Conservation (phyloP, 1,140 invertebrate genomes). For the Papilio helenus region DNA sequence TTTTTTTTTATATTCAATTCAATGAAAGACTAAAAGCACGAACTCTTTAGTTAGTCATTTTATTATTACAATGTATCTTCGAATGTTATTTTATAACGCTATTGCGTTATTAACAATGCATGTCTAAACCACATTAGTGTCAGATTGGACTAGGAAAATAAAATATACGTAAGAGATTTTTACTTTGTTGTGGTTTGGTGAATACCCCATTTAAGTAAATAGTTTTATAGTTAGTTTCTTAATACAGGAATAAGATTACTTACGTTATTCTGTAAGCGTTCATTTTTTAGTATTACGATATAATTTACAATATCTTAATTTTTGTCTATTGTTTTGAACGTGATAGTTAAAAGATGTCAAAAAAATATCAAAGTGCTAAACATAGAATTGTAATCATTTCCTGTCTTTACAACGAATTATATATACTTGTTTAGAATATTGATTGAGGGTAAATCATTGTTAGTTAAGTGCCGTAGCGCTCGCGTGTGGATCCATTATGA, state of each 20-base stretch:
- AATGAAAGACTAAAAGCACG: too few relatives aligned
- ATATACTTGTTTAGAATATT: constrained; percentile 20
- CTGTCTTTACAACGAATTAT: constrained; percentile 28
- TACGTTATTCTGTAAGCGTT: too few relatives aligned
- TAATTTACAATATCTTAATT: background rate
- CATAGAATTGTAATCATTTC: constrained; percentile 13
- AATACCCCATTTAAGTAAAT: background rate
- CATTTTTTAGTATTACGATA: too few relatives aligned
- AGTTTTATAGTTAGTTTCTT: too few relatives aligned
- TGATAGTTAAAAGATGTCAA: background rate
- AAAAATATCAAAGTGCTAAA: background rate
- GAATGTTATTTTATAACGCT: background rate
- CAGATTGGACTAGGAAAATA: constrained; percentile 7
- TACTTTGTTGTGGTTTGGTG: background rate
- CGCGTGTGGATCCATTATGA: constrained; percentile 49
- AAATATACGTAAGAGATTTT: background rate
- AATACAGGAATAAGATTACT: too few relatives aligned
- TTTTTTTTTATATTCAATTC: too few relatives aligned
- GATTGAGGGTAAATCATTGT: constrained; percentile 36
- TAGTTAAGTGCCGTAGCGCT: constrained; percentile 34
- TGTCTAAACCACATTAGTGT: background rate
- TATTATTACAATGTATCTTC: too few relatives aligned
- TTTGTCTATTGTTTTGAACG: background rate
- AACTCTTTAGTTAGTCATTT: too few relatives aligned
- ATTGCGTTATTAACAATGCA: background rate